A percentile compares a stretch with the other conserved stretches of the same genome.
Evolutionary conservation across 2,797 vertebrate species (phyloP).

Genomic region (Hippopotamyrus pictus): DNA sequence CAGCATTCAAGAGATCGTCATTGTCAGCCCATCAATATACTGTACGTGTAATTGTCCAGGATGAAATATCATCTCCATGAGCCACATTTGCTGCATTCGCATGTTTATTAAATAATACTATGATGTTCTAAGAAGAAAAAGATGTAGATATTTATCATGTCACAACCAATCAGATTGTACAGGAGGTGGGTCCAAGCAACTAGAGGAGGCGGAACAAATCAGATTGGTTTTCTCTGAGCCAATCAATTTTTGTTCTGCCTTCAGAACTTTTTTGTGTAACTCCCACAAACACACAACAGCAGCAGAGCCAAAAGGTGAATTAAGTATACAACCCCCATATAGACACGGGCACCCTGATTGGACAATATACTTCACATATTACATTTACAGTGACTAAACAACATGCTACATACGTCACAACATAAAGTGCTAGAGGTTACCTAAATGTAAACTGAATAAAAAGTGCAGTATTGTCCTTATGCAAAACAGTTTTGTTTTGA

Average conservation of each 20-base stretch:
- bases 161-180: slow-evolving; percentile 16
- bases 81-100: background rate
- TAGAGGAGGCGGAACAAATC: too few relatives aligned
- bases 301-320: background rate
- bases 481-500: background rate
- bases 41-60: background rate
- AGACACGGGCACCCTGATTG: background rate
- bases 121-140: background rate
- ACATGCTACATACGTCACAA: background rate
- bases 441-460: background rate
- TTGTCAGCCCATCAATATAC: background rate
- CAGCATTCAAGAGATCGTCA: background rate
- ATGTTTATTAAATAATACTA: background rate
- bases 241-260: too few relatives aligned
- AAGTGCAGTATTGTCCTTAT: background rate
- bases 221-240: too few relatives aligned
- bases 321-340: background rate
- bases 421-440: background rate
- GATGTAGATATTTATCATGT: background rate
- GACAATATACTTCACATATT: background rate
- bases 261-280: too few relatives aligned
- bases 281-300: background rate
- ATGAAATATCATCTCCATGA: background rate
- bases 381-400: background rate
- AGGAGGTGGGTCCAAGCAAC: too few relatives aligned